Evolutionary conservation across 2,888 invertebrate genomes (phyloP).

Genomic region (Cheilosia soror): DNA sequence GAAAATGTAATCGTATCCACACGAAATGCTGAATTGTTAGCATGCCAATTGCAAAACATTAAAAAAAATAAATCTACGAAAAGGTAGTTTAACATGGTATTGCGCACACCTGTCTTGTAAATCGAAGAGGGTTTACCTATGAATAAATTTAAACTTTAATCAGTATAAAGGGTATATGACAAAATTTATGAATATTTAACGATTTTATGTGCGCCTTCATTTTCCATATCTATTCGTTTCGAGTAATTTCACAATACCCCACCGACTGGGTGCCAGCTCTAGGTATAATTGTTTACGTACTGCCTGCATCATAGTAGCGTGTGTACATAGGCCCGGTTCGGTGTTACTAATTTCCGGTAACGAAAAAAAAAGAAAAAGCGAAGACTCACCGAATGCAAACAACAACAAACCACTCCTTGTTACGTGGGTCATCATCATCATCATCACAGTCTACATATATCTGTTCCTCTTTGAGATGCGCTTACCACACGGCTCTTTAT

Average conservation of each 20-base stretch:
- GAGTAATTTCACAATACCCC: slow-evolving; percentile 26
- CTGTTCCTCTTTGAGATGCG: not conserved
- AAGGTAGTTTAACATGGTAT: no score
- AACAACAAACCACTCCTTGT: slow-evolving; percentile 65
- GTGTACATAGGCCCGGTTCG: slow-evolving; percentile 47
- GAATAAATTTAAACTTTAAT: not conserved
- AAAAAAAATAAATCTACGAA: no score
- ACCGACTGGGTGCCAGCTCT: slow-evolving; percentile 9
- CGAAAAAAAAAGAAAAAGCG: slow-evolving; percentile 28
- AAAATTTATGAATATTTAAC: not conserved
- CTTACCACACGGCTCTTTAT: slow-evolving; percentile 5
- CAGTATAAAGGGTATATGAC: not conserved
- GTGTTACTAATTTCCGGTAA: slow-evolving; percentile 65
- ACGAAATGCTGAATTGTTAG: no score
- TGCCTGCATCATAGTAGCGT: slow-evolving; percentile 44
- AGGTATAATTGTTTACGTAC: slow-evolving; percentile 31
- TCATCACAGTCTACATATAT: not conserved
- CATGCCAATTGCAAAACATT: no score
- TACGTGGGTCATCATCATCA: slow-evolving; percentile 52
- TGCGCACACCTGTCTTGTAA: no score
- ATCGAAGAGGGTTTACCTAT: no score
- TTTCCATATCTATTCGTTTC: slow-evolving; percentile 17
- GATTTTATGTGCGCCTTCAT: not conserved
- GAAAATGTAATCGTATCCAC: no score
- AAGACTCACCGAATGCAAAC: slow-evolving; percentile 21